Base-by-base conservation (phyloP, 1,140 invertebrate species). In the Pomacea maculata region DNA sequence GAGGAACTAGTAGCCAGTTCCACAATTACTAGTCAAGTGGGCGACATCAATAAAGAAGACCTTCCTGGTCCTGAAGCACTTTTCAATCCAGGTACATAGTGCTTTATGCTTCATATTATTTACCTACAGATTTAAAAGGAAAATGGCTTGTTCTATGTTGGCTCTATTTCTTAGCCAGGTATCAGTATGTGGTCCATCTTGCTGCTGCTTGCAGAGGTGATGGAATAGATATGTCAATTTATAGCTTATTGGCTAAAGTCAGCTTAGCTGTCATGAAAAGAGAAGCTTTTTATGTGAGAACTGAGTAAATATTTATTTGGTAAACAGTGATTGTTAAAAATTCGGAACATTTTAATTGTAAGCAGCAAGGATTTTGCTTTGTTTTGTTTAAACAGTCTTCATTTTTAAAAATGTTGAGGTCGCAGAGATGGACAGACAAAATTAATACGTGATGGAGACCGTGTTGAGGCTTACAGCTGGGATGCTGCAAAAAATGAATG, bases 31-130 rank as follows among this genome's bases (percentile, higher is more conserved):
- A 91, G 93, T 21, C 88, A 92, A 85, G 81, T 97, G 57, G 96
- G 95, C 9, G 96, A 95, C 73, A 93, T 97, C 75, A 97, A 97
- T 91, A 92, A 96, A 45, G 95, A 95, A 54, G 95, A 97, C 93
- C 91, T 98, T 81, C 95, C 96, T 70, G 96, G 96, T 55, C 93
- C 93, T 1, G 95, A 95, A 88, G 94, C 93, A 7, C 91, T 99
- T 34, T 89, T 94, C 55, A 93, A 95, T 86, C 96, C 96, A 17
- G 97, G 97, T 72, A 61, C 11, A 61, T 61, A 2, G 57, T 61
- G 15, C 15, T 61, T 61, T 61, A 61, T 61, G 57, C 3, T 45
- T 45, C 34, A 45, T 45, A 6, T 45, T 45, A 45, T 45, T 45
- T 45, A 45, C 34, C 6, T 45, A 45, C 6, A 45, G 34, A 45